Evolutionary conservation across 2,888 invertebrate genomes (phyloP), one percentile per base, ranked within the genome.

Genomic region (Brachypalpus laphriformis): DNA sequence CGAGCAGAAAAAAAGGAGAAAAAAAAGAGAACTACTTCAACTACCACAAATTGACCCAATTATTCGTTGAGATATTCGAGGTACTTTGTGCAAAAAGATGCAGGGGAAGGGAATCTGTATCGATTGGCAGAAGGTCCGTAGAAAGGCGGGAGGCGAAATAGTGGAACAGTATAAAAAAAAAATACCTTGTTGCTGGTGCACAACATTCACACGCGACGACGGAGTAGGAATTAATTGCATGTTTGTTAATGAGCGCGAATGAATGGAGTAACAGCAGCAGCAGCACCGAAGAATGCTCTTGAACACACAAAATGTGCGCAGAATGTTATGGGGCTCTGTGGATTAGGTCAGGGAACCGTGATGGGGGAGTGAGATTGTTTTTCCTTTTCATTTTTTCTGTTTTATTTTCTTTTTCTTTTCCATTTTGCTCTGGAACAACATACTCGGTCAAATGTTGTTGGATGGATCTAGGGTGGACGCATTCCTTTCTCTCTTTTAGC

Each of bases 1-100:
- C 20, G 7, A 40, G 18, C 16, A 22, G 11, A 22, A 18, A 25
- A 9, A 7, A 1, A 4, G 8, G 6, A 9, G 34, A 18, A 34
- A 3, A 40, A 40, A n/a, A 20, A 22, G 22, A 47, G 63, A 56
- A 34, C 47, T 42, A 42, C 71, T 59, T 76, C 45, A 85, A 75
- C 56, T 63, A 70, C 75, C 75, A 75, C 85, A 85, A 81, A 76
- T 80, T 85, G 85, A 81, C 85, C 85, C 81, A 85, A 85, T 85
- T 85, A 76, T 85, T 71, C 65, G 40, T 4, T 61, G 70, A 70
- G 59, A 70, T 75, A 63, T 59, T 47, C 45, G 47, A 66, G 28
- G 47, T 40, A 49, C 47, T 28, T 37, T 51, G 3, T 25, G 45
- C 28, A 16, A 14, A 9, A 16, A 28, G 18, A 31, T 25, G 49